These are phyloP conservation scores for Cyclopterus lumpus DNA, from an alignment of 2,797 vertebrate genomes.

Conservation along the genomic window DNA sequence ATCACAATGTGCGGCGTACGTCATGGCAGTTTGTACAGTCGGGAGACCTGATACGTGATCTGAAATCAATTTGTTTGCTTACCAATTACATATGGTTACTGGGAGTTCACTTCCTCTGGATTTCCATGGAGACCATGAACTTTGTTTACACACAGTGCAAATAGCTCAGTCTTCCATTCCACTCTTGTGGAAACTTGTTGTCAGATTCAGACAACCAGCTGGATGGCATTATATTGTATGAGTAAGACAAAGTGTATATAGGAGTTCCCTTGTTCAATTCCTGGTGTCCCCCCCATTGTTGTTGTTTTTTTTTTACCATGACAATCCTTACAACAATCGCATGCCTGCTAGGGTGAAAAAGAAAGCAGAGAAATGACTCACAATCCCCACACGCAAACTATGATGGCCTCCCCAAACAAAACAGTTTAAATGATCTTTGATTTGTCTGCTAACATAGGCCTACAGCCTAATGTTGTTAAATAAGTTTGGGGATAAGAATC, in stretches of 20 bases:
- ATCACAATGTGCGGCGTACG: not conserved
- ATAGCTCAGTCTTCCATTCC: not conserved
- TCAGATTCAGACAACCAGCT: constrained; percentile 8
- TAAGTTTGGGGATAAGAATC: not conserved
- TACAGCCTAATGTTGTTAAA: not conserved
- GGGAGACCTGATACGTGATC: not conserved
- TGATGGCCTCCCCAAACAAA: not conserved
- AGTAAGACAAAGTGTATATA: not conserved
- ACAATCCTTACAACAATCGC: constrained; percentile 48
- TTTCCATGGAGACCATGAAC: constrained; percentile 12
- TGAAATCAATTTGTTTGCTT: not conserved
- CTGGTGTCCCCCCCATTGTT: constrained; percentile 19
- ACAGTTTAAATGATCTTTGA: not conserved
- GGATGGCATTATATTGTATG: not conserved
- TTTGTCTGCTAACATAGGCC: not conserved
- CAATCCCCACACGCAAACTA: not conserved
- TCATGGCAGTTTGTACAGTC: not conserved
- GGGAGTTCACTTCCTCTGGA: not conserved
- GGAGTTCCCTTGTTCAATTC: constrained; percentile 48
- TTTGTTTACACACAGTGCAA: constrained; percentile 13
- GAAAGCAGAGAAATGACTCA: constrained; percentile 16
- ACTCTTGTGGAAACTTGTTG: constrained; percentile 32
- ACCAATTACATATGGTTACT: not conserved
- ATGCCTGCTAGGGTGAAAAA: not conserved
- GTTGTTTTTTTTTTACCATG: constrained; percentile 49